Evolutionary conservation across 2,888 invertebrate species (phyloP).

Genomic region (Teinopalpus imperialis): DNA sequence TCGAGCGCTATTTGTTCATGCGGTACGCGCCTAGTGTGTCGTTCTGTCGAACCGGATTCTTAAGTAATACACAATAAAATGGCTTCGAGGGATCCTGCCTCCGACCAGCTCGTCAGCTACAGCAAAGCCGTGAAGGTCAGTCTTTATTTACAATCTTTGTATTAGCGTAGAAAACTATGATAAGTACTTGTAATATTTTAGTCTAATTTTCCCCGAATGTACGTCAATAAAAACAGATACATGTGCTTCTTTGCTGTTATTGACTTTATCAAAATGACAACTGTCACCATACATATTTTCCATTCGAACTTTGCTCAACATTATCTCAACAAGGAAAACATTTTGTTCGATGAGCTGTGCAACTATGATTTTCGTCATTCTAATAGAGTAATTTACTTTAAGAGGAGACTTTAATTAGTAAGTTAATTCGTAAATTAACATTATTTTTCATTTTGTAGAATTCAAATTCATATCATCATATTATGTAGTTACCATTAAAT

Average conservation of each 20-base stretch:
- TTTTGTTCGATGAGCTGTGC: constrained; percentile 11
- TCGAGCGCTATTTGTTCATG: constrained; percentile 51
- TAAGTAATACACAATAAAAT: constrained; percentile 39
- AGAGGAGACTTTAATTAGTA: no score
- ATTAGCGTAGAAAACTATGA: no score
- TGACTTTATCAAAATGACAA: neutral
- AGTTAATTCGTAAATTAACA: no score
- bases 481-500: no score
- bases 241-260: neutral
- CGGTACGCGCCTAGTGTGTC: constrained; percentile 59
- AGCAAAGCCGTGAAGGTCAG: constrained; percentile 83
- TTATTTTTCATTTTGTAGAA: no score
- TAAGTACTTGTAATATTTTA: no score
- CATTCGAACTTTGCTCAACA: constrained; percentile 15
- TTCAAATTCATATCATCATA: no score
- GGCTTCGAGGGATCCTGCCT: constrained; percentile 82
- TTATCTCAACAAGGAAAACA: neutral
- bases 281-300: neutral
- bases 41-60: constrained; percentile 39
- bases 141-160: no score
- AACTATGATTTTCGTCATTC: neutral
- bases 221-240: no score
- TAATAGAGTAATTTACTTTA: neutral
- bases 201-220: no score
- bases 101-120: constrained; percentile 84